Conservation (phyloP, 2,797 vertebrate genomes). For the Sebastes melanostomus region DNA sequence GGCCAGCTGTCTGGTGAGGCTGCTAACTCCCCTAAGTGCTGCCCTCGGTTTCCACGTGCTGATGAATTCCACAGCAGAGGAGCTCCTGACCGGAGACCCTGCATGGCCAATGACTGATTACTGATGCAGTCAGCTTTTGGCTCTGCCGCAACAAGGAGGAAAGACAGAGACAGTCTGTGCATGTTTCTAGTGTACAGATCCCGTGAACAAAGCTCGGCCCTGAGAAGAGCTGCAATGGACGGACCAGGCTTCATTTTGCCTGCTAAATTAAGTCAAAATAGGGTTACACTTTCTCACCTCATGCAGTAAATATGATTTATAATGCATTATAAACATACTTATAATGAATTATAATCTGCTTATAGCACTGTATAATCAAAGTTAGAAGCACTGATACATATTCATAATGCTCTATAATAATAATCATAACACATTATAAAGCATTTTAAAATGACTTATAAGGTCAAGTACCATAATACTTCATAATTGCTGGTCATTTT, state of each 20-base stretch:
- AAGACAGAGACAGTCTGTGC: conserved; percentile 19
- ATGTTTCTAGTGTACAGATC: conserved; percentile 5
- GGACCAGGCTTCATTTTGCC: background rate
- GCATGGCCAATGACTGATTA: conserved; percentile 54
- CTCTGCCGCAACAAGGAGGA: conserved; percentile 11
- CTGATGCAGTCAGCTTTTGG: conserved; percentile 51
- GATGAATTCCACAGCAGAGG: conserved; percentile 70
- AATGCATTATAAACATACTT: background rate
- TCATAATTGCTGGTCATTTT: background rate
- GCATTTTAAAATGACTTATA: background rate
- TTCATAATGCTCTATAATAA: background rate
- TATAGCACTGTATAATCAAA: background rate
- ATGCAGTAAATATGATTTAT: background rate
- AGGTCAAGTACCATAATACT: background rate
- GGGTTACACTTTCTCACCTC: background rate
- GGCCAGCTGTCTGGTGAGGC: conserved; percentile 60
- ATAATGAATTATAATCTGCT: background rate
- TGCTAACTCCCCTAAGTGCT: conserved; percentile 58
- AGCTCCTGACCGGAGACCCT: conserved; percentile 47
- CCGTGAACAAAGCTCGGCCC: background rate
- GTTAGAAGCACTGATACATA: background rate
- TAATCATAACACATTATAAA: background rate
- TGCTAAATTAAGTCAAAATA: background rate
- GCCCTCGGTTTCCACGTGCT: conserved; percentile 62
- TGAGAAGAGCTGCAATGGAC: background rate